Base-by-base conservation (phyloP, 2,113 vertebrate species). In the Trematocara unimaculatum region DNA sequence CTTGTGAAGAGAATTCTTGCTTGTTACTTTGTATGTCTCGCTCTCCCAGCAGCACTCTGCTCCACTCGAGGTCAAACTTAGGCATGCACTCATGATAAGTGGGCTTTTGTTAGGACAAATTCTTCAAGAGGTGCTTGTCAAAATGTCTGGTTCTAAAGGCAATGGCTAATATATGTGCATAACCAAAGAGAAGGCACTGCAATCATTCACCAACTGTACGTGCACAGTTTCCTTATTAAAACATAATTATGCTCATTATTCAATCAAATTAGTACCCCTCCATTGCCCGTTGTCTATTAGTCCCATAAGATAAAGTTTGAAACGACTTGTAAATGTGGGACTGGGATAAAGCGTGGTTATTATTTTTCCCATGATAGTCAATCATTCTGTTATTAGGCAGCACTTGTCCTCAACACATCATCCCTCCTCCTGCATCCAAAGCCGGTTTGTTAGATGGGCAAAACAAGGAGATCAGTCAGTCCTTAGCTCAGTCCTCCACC, bases 161-260 rank as follows among this genome's bases (percentile, higher is more conserved):
- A 80, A 33, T 26, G 29, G 64, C 14, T 92, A 92, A 93, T 89
- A 64, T 84, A 91, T 91, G 87, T 90, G 78, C 87, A 91, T 88
- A 93, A 80, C 90, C 88, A 92, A 92, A 74, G 35, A 23, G 49
- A 85, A 87, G 53, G 58, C 58, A 35, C 40, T 51, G 84, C 85
- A 84, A 88, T 89, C 89, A 40, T 83, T 92, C 80, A 90, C 56
- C 60, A 83, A 84, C 78, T 81, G 35, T 81, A 54, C 31, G 14
- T 87, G 87, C 64, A 51, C 78, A 78, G 35, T 88, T 86, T 88
- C 82, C 53, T 82, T 83, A 91, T 94, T 85, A 84, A 84, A 88
- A 88, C 29, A 38, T 89, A 92, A 94, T 94, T 81, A 92, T 90
- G 70, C 79, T 90, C 89, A 93, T 93, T 90, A 90, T 89, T 93